Base-by-base conservation (phyloP, 2,797 vertebrate genomes). In the Molossus alvarezi region DNA sequence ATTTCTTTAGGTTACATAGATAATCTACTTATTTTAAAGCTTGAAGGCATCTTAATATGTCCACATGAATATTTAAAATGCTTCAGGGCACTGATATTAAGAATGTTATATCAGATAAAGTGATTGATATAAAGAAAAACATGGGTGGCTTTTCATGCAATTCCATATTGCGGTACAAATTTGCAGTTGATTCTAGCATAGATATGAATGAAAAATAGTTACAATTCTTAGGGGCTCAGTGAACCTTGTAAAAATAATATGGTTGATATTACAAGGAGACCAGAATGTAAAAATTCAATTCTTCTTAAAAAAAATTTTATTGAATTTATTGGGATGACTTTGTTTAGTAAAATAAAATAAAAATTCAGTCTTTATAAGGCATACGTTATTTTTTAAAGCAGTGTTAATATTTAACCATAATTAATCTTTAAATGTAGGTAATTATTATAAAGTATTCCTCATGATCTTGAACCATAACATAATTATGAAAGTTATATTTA, bases 1-100 rank as follows among this genome's bases (percentile, higher is more conserved):
- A 96, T 96, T 92, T 86, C 60, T 97, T 96, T 91, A 85, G 81
- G 84, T 94, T 96, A 88, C 64, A 75, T 41, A 80, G 64, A 92
- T 96, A 97, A 97, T 94, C 48, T 84, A 90, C 95, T 97, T 96
- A 97, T 86, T 79, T 92, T 93, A 96, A 90, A 96, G 93, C 41
- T 25, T 86, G 51, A 90, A 97, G 85, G 48, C 91, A 86, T 94
- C 87, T 95, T 96, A 94, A 93, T 60, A 90, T 67, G 69, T 72
- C 58, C 53, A 64, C 81, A 95, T 97, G 95, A 96, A 96, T 96
- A 97, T 97, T 95, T 94, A 96, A 96, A 97, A 88, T 96, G 93
- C 73, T 93, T 94, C 77, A 87, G 84, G 88, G 72, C 75, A 96
- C 48, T 91, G 60, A 83, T 94, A 88, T 84, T 95, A 95, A 90